These are phyloP conservation scores for Marmota monax DNA, from an alignment of 2,113 vertebrate genomes.

Conservation along the genomic window DNA sequence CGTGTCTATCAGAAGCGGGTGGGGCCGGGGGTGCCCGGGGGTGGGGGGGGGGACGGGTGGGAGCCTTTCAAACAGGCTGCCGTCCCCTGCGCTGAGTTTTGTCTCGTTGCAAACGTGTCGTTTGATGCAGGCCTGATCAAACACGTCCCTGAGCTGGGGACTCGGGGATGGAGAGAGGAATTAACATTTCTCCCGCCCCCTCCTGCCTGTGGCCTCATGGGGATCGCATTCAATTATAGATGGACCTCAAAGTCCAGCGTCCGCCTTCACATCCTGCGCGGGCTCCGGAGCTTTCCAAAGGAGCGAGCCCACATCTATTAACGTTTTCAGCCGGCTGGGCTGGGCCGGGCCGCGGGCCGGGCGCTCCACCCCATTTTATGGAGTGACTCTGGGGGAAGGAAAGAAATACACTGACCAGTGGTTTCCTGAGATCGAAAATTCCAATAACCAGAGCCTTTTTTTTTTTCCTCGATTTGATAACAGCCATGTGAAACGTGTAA, in stretches of 20 bases:
- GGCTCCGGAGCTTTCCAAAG: conserved; percentile 37
- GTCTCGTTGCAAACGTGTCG: conserved; percentile 12
- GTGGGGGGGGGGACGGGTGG: background rate
- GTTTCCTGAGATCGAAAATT: conserved; percentile 62
- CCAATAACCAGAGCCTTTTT: conserved; percentile 39
- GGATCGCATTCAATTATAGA: conserved; percentile 71
- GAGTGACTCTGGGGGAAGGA: background rate
- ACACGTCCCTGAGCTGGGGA: background rate
- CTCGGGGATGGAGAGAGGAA: background rate
- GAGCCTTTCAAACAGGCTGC: background rate
- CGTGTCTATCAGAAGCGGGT: background rate
- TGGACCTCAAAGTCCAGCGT: conserved; percentile 36
- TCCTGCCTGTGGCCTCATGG: background rate
- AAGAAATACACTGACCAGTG: too few species aligned
- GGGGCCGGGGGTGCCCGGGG: too few species aligned
- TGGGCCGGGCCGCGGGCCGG: background rate
- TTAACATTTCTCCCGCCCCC: conserved; percentile 50
- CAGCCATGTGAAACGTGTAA: background rate
- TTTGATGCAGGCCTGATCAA: conserved; percentile 70
- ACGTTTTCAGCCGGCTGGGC: background rate
- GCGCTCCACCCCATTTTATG: conserved; percentile 39
- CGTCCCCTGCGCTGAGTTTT: background rate
- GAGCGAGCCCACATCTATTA: conserved; percentile 34
- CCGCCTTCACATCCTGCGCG: background rate
- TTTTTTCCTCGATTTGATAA: background rate